phyloP scores from a whole-genome alignment of 2,113 vertebrate genomes.

The Anhinga rufa region DNA sequence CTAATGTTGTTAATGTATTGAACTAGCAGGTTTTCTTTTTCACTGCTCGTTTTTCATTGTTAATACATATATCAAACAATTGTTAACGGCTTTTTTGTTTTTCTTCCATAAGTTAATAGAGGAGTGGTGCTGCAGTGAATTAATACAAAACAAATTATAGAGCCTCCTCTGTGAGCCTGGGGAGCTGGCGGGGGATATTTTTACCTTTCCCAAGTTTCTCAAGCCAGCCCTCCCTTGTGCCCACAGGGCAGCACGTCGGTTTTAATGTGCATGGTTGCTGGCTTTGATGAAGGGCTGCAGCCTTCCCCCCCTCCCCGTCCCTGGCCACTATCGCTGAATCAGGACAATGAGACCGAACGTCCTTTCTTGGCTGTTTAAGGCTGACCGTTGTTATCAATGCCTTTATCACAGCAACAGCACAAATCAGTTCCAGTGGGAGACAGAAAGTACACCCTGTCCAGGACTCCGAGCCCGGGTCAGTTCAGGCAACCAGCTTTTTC shows the following conservation, averaged over 20 bases:
- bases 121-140: not conserved
- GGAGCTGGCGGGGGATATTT: not conserved
- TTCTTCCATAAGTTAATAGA: not conserved
- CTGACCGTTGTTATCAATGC: not conserved
- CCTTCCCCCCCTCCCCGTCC: not conserved
- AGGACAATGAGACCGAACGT: not conserved
- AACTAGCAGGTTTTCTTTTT: not conserved
- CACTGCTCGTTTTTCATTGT: not conserved
- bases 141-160: not conserved
- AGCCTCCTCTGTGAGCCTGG: not conserved
- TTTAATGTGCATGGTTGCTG: not conserved
- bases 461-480: not conserved
- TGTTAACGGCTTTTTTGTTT: not conserved
- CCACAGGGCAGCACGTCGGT: not conserved
- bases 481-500: not conserved
- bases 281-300: not conserved
- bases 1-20: not conserved
- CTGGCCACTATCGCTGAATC: not conserved
- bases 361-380: not conserved
- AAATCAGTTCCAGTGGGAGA: not conserved
- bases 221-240: not conserved
- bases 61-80: not conserved
- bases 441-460: conserved; percentile 2
- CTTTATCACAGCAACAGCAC: not conserved
- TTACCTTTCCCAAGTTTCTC: not conserved